These are phyloP conservation scores for Helicoverpa armigera DNA, from an alignment of 1,140 invertebrate genomes.

Conservation along the genomic window DNA sequence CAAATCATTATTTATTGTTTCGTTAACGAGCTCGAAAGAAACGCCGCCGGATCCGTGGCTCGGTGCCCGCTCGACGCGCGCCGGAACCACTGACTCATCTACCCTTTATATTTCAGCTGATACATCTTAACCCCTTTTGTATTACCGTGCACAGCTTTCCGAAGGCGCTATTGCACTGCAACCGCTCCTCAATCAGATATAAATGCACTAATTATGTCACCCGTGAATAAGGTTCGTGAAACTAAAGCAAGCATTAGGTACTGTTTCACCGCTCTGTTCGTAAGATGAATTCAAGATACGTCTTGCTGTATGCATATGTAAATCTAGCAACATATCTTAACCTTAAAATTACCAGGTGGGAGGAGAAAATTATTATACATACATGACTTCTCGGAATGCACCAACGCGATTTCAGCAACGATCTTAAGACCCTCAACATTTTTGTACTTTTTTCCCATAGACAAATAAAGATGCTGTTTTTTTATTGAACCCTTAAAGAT, in stretches of 20 bases:
- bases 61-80: slow-evolving; percentile 51
- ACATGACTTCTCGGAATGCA: no score
- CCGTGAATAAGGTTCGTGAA: slow-evolving; percentile 27
- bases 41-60: slow-evolving; percentile 59
- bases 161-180: neutral
- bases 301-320: slow-evolving; percentile 24
- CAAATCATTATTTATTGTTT: slow-evolving; percentile 82
- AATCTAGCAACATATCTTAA: neutral
- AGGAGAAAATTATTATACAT: no score
- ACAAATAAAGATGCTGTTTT: neutral
- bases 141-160: slow-evolving; percentile 41
- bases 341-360: neutral
- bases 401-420: no score
- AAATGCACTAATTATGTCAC: slow-evolving; percentile 31
- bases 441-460: no score
- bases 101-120: slow-evolving; percentile 58
- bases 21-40: slow-evolving; percentile 75
- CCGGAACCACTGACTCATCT: slow-evolving; percentile 60
- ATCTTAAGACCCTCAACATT: no score
- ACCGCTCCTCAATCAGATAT: slow-evolving; percentile 14
- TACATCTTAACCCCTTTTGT: slow-evolving; percentile 51
- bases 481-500: neutral
- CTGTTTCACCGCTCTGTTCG: neutral
- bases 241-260: slow-evolving; percentile 16
- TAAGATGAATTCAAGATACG: slow-evolving; percentile 10